Percentiles rank a stretch among this genome's conserved stretches.
These are phyloP conservation scores for Beaufortia kweichowensis DNA, from an alignment of 2,113 vertebrate genomes.

Conservation along the genomic window DNA sequence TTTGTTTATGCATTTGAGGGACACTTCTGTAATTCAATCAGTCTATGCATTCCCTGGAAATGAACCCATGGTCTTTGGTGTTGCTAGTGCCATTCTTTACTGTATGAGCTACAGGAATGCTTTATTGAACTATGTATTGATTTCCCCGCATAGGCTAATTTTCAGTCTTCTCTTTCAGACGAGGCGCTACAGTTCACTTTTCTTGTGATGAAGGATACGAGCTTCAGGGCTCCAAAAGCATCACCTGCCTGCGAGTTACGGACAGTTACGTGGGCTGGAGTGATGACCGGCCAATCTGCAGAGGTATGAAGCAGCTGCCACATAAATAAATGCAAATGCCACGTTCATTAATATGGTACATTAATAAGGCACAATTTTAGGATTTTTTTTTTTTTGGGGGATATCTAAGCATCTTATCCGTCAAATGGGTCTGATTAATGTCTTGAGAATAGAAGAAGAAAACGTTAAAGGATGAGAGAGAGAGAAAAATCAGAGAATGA, in stretches of 20 bases:
- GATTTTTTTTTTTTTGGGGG: no score
- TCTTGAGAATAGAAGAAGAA: conserved; percentile 17
- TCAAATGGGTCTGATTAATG: conserved; percentile 18
- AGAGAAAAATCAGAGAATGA: conserved; percentile 16
- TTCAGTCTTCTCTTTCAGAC: conserved; percentile 68
- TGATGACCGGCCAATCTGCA: conserved; percentile 93
- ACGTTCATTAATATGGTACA: no score
- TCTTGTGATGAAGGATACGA: conserved; percentile 96
- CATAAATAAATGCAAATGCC: background rate
- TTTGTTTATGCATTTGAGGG: no score
- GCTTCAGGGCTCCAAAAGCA: conserved; percentile 95
- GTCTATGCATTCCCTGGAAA: no score
- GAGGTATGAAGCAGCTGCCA: conserved; percentile 75
- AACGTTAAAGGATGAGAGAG: background rate
- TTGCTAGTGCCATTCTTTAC: no score
- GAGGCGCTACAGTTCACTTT: conserved; percentile 96
- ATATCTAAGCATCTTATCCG: background rate
- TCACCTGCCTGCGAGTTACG: conserved; percentile 94
- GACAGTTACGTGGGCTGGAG: conserved; percentile 98
- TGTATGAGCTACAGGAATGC: no score
- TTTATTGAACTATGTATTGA: background rate
- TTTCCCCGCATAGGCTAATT: background rate
- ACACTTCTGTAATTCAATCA: no score
- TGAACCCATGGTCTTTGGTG: no score
- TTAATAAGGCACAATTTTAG: no score